These are phyloP conservation scores for Eupithecia dodoneata DNA, from an alignment of 2,888 invertebrate species.

Conservation along the genomic window DNA sequence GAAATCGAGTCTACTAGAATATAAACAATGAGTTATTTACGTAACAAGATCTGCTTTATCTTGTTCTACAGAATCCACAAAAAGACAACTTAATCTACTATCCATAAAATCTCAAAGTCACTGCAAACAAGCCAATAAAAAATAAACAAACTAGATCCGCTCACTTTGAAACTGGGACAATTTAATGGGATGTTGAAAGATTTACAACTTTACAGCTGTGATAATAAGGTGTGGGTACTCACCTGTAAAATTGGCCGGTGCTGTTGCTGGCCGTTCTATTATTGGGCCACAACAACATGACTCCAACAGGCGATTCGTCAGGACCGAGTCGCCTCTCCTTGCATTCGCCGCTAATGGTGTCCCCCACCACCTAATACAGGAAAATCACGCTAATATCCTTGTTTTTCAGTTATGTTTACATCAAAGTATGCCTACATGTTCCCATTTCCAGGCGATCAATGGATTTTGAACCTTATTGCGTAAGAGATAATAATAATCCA, in stretches of 20 bases:
- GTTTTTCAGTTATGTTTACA: constrained; percentile 26
- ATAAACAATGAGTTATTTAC: constrained; percentile 13
- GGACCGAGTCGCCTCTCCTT: constrained; percentile 95
- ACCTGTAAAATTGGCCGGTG: constrained; percentile 82
- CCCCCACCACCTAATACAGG: constrained; percentile 87
- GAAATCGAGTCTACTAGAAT: constrained; percentile 7
- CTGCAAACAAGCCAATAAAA: constrained; percentile 23
- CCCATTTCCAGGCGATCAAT: constrained; percentile 7
- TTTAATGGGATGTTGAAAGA: constrained; percentile 26
- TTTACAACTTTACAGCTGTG: constrained; percentile 21
- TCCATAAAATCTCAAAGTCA: constrained; percentile 16
- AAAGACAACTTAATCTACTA: constrained; percentile 8
- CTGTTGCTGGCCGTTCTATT: constrained; percentile 68
- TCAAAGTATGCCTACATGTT: not conserved
- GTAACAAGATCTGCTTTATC: constrained; percentile 13
- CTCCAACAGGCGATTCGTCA: constrained; percentile 91
- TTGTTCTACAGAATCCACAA: constrained; percentile 6
- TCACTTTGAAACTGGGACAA: constrained; percentile 16
- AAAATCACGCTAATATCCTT: constrained; percentile 34
- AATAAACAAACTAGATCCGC: constrained; percentile 27
- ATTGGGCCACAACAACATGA: constrained; percentile 93
- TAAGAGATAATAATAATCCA: constrained; percentile 9
- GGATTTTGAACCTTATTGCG: constrained; percentile 11
- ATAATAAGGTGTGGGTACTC: constrained; percentile 31
- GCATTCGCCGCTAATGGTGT: constrained; percentile 94